Conservation (phyloP, 2,113 vertebrate genomes). For the Marmota monax region DNA sequence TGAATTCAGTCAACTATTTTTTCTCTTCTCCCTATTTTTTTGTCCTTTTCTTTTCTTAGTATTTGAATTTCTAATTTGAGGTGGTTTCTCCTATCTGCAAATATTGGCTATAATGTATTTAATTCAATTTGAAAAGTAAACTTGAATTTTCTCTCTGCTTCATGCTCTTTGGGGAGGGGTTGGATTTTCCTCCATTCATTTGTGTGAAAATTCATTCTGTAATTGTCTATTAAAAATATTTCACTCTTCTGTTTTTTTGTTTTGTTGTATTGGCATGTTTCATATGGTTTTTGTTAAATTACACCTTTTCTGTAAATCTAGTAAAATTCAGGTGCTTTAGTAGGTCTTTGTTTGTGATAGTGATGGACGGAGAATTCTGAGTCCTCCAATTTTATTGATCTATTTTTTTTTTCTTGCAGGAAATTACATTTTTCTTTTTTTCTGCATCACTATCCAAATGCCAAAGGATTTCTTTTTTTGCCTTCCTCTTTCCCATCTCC, state of each 20-base stretch:
- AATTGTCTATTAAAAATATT: constrained; percentile 8
- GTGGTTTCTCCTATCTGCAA: constrained; percentile 42
- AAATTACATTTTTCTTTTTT: not conserved
- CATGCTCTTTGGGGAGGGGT: not conserved
- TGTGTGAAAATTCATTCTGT: constrained; percentile 27
- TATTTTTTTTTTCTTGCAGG: constrained; percentile 1
- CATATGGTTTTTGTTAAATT: not conserved
- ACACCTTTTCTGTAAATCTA: not conserved
- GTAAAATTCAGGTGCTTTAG: not conserved
- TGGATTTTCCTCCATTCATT: constrained; percentile 16
- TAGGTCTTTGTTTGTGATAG: not conserved
- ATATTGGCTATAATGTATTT: constrained; percentile 37
- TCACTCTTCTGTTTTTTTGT: constrained; percentile 1
- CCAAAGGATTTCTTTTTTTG: not conserved
- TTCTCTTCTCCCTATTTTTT: not conserved
- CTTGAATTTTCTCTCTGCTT: constrained; percentile 25
- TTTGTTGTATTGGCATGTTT: not conserved
- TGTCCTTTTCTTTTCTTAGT: constrained; percentile 52
- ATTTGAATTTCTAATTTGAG: constrained; percentile 52
- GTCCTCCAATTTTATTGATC: not conserved
- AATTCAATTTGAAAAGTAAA: constrained; percentile 30
- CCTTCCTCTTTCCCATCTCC: fast-evolving
- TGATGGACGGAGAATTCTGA: not conserved
- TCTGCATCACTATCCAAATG: not conserved
- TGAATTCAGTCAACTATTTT: constrained; percentile 52